Evolutionary conservation across 2,888 invertebrate genomes (phyloP).

Genomic region (Peribatodes rhomboidaria): DNA sequence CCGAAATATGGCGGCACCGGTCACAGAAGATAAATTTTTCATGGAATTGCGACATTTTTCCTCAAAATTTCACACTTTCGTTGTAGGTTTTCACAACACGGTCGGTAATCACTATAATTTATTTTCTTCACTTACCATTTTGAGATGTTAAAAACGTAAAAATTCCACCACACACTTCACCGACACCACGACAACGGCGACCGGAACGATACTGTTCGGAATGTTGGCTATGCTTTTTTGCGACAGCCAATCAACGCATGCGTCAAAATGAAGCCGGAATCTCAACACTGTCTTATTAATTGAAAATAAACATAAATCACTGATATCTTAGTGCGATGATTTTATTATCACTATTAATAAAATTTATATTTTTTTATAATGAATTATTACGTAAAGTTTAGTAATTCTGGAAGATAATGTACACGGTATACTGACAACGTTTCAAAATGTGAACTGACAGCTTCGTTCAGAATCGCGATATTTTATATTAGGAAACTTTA

Average conservation of each 20-base stretch:
- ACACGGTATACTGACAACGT: slow-evolving; percentile 39
- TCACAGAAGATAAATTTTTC: slow-evolving; percentile 65
- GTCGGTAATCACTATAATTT: slow-evolving; percentile 71
- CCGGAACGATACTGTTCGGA: slow-evolving; percentile 84
- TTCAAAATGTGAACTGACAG: slow-evolving; percentile 57
- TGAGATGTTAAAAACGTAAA: slow-evolving; percentile 85
- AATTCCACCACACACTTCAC: slow-evolving; percentile 84
- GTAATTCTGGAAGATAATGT: neutral
- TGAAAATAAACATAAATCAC: neutral
- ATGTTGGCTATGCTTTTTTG: slow-evolving; percentile 79
- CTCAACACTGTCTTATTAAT: slow-evolving; percentile 63
- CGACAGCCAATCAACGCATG: slow-evolving; percentile 83
- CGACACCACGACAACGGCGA: slow-evolving; percentile 84
- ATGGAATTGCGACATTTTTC: slow-evolving; percentile 66
- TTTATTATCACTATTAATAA: neutral
- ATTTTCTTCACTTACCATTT: slow-evolving; percentile 84
- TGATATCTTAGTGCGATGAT: neutral
- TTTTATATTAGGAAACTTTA: slow-evolving; percentile 46
- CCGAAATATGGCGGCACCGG: slow-evolving; percentile 87
- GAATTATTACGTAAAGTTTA: neutral
- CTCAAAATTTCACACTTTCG: slow-evolving; percentile 57
- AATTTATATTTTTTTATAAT: slow-evolving; percentile 2
- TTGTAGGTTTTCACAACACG: slow-evolving; percentile 66
- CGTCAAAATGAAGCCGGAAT: slow-evolving; percentile 75
- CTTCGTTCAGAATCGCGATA: slow-evolving; percentile 50